Conservation (phyloP, 64 coral and sea anemone species). For the Platygyra sinensis region DNA sequence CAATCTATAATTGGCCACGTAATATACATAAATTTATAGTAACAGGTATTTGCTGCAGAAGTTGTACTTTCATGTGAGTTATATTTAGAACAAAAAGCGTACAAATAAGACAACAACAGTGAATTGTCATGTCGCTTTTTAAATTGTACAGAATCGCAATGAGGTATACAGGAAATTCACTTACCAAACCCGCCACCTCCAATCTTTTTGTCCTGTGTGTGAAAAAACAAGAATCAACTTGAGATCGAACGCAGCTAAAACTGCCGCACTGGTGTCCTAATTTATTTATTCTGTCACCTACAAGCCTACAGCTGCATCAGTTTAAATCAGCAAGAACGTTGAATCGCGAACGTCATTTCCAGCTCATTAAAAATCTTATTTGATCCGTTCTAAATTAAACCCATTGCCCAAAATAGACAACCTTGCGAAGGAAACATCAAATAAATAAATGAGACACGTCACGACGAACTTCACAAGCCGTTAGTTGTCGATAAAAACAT, state of each 20-base stretch:
- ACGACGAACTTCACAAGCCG: not conserved
- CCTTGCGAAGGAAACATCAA: not conserved
- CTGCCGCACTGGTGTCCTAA: too few species aligned
- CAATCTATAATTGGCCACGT: not conserved
- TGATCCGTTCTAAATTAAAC: not conserved
- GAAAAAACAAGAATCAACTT: constrained; percentile 16
- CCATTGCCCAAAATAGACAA: not conserved
- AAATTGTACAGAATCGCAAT: too few species aligned
- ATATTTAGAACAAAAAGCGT: too few species aligned
- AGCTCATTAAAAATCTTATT: too few species aligned
- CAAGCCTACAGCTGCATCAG: too few species aligned
- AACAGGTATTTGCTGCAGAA: not conserved
- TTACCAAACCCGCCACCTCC: constrained; percentile 98
- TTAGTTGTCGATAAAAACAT: not conserved
- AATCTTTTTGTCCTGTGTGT: constrained; percentile 89
- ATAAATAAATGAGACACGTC: not conserved
- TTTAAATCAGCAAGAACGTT: too few species aligned
- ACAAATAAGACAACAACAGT: too few species aligned
- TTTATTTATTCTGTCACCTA: too few species aligned
- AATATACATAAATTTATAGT: not conserved
- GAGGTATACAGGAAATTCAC: not conserved
- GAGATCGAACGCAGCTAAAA: not conserved
- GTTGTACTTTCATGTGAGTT: too few species aligned
- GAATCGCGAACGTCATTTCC: too few species aligned
- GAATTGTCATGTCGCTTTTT: too few species aligned